These are phyloP conservation scores for Drosophila cyrtoloma DNA, from an alignment of 2,888 invertebrate species.

Conservation along the genomic window DNA sequence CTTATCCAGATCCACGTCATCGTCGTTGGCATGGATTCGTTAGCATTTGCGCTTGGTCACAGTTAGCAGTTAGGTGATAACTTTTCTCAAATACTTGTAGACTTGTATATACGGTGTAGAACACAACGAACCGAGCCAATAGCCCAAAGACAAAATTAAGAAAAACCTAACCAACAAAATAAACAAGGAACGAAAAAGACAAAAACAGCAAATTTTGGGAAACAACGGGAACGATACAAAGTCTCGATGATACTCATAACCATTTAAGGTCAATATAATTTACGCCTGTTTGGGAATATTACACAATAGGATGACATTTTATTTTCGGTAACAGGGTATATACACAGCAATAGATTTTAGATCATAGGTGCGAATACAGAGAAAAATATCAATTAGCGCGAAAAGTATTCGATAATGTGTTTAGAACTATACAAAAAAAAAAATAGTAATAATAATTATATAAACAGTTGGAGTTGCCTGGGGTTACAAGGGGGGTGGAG, in stretches of 20 bases:
- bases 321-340: slow-evolving; percentile 26
- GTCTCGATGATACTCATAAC: slow-evolving; percentile 40
- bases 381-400: slow-evolving; percentile 12
- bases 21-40: slow-evolving; percentile 15
- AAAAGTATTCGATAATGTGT: slow-evolving; percentile 45
- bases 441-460: slow-evolving; percentile 16
- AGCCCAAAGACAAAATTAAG: slow-evolving; percentile 1
- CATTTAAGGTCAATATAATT: slow-evolving; percentile 57
- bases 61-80: slow-evolving; percentile 58
- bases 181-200: slow-evolving; percentile 24
- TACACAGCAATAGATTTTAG: slow-evolving; percentile 31
- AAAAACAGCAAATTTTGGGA: neutral
- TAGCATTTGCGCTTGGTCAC: slow-evolving; percentile 43
- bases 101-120: slow-evolving; percentile 17
- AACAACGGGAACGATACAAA: slow-evolving; percentile 50
- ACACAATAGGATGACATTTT: slow-evolving; percentile 31
- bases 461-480: neutral
- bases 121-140: slow-evolving; percentile 37
- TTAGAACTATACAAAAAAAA: slow-evolving; percentile 64
- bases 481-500: neutral
- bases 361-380: slow-evolving; percentile 4
- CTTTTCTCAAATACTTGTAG: slow-evolving; percentile 13
- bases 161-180: slow-evolving; percentile 9
- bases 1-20: slow-evolving; percentile 6
- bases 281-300: slow-evolving; percentile 18